Base-by-base conservation (phyloP, 2,797 vertebrate genomes). In the Urophycis tenuis region DNA sequence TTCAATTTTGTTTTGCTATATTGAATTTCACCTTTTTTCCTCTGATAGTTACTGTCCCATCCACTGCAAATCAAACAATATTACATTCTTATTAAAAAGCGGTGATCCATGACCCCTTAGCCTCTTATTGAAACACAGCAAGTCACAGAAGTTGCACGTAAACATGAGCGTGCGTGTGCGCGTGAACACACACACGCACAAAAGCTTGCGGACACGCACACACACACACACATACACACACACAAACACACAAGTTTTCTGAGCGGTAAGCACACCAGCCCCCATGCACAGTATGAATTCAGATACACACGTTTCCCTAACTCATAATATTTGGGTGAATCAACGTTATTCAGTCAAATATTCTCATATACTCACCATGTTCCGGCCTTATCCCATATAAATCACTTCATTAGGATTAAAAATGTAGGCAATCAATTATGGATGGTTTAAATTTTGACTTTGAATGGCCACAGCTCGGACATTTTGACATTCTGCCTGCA, bases 11-110 rank as follows among this genome's bases (percentile, higher is more conserved):
- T 81, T 85, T 73, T 84, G 80, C 86, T 87, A 81, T 85, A 85
- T 88, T 87, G 85, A 88, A 84, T 82, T 81, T 84, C 81, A 81
- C 80, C 82, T 75, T 79, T 87, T 82, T 79, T 78, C 81, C 75
- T 71, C 60, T 73, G 78, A 7, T 70, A 72, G 83, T 78, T 85
- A 82, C 87, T 41, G 78, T 82, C 74, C 77, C 34, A 88, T 85
- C 86, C 64, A 71, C 79, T 74, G 75, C 76, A 80, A 83, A 85
- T 73, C 79, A 86, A 87, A 80, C 78, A 84, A 86, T 87, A 90
- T 88, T 89, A 74, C 79, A 82, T 87, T 86, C 80, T 87, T 88
- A 89, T 90, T 87, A 85, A 85, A 87, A 88, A 84, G 70, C 31
- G 1, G 53, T 34, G 73, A 83, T 84, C 85, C 78, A 81, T 90